Percentiles rank a stretch among this genome's conserved stretches.
phyloP scores from a whole-genome alignment of 2,888 invertebrate genomes.

The Netelia inedita region DNA sequence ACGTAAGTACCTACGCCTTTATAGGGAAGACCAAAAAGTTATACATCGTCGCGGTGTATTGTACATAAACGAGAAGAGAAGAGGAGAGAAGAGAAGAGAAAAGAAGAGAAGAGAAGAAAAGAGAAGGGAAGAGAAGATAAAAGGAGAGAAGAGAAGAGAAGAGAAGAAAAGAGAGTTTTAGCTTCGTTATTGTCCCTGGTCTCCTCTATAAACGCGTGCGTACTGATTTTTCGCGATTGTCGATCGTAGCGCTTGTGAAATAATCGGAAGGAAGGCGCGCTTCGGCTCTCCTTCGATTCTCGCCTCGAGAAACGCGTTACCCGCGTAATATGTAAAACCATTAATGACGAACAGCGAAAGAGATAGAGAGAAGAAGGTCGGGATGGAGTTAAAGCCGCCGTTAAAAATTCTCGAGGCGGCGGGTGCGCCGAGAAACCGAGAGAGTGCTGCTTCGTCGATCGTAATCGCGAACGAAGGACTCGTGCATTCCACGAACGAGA shows the following conservation, averaged over 20 bases:
- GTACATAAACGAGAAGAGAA: no score
- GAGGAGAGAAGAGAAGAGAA: no score
- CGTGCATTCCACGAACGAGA: conserved; percentile 70
- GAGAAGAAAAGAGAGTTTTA: background rate
- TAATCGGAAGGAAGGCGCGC: conserved; percentile 36
- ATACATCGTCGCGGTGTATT: no score
- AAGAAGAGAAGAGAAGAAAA: no score
- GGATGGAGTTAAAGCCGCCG: background rate
- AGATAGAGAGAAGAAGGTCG: conserved; percentile 32
- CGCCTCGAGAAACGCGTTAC: conserved; percentile 38
- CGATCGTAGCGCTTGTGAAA: conserved; percentile 39
- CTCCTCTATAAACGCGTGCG: conserved; percentile 5
- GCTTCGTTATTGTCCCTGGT: conserved; percentile 9
- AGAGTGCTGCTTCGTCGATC: conserved; percentile 44
- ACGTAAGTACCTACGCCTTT: no score
- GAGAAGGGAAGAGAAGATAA: no score
- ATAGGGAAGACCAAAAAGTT: no score
- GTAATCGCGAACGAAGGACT: conserved; percentile 66
- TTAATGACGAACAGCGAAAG: background rate
- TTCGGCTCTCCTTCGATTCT: conserved; percentile 44
- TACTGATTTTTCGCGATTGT: conserved; percentile 50
- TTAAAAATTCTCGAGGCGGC: conserved; percentile 5
- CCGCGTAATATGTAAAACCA: background rate
- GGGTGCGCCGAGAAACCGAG: conserved; percentile 50
- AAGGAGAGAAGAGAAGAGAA: no score